Percentiles rank a stretch among this genome's conserved stretches.
Conservation (phyloP, 2,113 vertebrate species). For the Amblyornis subalaris region DNA sequence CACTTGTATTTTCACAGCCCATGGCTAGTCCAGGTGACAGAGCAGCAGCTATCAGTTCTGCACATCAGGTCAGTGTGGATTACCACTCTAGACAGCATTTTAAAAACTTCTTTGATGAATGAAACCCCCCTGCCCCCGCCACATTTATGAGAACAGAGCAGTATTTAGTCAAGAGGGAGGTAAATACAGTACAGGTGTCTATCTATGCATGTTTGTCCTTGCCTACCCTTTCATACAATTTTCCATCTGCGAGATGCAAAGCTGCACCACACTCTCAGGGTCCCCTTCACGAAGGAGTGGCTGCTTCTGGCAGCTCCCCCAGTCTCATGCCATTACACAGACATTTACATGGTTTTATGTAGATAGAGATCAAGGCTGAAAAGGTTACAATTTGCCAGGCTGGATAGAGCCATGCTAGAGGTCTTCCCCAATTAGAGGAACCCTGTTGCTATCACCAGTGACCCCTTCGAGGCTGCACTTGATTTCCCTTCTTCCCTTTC, state of each 20-base stretch:
- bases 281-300: not conserved
- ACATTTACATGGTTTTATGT: not conserved
- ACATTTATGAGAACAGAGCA: not conserved
- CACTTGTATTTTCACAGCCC: not conserved
- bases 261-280: rapidly evolving
- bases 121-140: not conserved
- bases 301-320: not conserved
- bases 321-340: not conserved
- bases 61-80: not conserved
- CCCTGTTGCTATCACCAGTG: not conserved
- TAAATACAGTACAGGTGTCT: not conserved
- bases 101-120: not conserved
- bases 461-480: not conserved
- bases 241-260: not conserved
- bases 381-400: not conserved
- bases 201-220: not conserved
- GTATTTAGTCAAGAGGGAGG: not conserved
- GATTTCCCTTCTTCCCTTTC: not conserved
- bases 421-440: not conserved
- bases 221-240: not conserved
- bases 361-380: not conserved
- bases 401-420: not conserved
- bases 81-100: not conserved
- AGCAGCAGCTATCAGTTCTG: not conserved
- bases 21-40: not conserved